Percentiles rank a stretch among this genome's conserved stretches.
phyloP scores from a whole-genome alignment of 2,888 invertebrate genomes.

The Drosophila flavopinicola region DNA sequence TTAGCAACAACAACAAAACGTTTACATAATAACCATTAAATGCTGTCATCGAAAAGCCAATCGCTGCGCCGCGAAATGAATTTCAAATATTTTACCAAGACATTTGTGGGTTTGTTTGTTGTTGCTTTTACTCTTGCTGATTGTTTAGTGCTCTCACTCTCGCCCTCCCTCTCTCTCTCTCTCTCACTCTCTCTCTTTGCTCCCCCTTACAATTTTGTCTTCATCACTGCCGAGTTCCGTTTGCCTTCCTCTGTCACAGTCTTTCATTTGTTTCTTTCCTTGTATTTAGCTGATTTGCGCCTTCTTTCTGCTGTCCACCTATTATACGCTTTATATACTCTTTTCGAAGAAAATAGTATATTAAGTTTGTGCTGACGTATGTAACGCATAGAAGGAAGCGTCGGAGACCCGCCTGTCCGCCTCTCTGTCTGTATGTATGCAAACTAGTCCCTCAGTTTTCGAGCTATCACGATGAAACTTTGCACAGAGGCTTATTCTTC shows the following conservation, averaged over 20 bases:
- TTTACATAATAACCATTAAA: constrained; percentile 74
- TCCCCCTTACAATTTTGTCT: too few relatives aligned
- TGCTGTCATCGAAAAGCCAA: constrained; percentile 75
- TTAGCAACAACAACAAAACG: constrained; percentile 34
- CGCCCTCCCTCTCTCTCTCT: constrained; percentile 19
- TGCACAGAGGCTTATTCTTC: too few relatives aligned
- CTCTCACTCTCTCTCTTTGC: not conserved
- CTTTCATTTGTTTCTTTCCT: not conserved
- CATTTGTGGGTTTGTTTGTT: constrained; percentile 48
- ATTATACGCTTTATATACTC: constrained; percentile 13
- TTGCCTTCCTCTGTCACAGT: constrained; percentile 3
- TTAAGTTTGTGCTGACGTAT: too few relatives aligned
- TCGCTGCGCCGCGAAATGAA: constrained; percentile 64
- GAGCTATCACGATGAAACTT: too few relatives aligned
- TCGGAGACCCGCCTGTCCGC: too few relatives aligned
- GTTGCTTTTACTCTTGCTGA: constrained; percentile 31
- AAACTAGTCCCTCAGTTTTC: too few relatives aligned
- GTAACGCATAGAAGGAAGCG: too few relatives aligned
- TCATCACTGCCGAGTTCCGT: constrained; percentile 19
- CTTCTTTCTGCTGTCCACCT: constrained; percentile 13
- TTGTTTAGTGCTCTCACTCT: not conserved
- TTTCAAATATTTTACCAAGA: constrained; percentile 71
- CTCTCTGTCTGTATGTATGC: too few relatives aligned
- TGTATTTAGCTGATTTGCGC: constrained; percentile 6
- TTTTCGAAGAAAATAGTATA: too few relatives aligned